phyloP scores from a whole-genome alignment of 2,888 invertebrate species.

The Ernsta delagoae region DNA sequence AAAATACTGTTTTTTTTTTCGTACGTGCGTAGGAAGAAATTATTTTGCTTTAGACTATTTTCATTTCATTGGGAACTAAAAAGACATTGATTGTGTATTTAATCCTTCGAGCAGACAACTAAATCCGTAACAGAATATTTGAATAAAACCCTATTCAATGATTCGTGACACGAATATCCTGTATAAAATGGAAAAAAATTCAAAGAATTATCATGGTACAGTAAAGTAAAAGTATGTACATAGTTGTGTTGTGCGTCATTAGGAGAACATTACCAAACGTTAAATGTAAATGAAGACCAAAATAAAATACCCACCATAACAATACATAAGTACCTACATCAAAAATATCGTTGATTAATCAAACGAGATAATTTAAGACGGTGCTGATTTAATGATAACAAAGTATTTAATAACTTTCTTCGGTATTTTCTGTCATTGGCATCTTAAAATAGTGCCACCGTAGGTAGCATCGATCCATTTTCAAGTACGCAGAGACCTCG shows the following conservation, averaged over 20 bases:
- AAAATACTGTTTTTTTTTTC: not conserved
- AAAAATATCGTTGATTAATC: not conserved
- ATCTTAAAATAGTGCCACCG: constrained; percentile 39
- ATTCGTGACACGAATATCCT: no score
- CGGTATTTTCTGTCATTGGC: not conserved
- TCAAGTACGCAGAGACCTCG: constrained; percentile 57
- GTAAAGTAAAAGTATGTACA: no score
- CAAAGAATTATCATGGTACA: no score
- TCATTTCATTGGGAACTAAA: no score
- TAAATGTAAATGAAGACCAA: no score
- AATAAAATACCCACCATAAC: no score
- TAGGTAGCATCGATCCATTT: constrained; percentile 52
- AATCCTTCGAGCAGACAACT: not conserved
- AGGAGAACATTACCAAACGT: no score
- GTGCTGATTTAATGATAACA: not conserved
- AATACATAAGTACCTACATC: no score
- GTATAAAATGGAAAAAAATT: no score
- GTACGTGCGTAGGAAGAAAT: not conserved
- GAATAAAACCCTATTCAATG: no score
- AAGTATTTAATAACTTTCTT: not conserved
- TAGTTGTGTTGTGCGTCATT: no score
- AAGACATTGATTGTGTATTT: not conserved
- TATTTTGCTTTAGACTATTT: not conserved
- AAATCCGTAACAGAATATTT: not conserved
- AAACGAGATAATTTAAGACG: not conserved